Evolutionary conservation across 2,113 vertebrate species (phyloP).

Genomic region (Myrmecophaga tridactyla): DNA sequence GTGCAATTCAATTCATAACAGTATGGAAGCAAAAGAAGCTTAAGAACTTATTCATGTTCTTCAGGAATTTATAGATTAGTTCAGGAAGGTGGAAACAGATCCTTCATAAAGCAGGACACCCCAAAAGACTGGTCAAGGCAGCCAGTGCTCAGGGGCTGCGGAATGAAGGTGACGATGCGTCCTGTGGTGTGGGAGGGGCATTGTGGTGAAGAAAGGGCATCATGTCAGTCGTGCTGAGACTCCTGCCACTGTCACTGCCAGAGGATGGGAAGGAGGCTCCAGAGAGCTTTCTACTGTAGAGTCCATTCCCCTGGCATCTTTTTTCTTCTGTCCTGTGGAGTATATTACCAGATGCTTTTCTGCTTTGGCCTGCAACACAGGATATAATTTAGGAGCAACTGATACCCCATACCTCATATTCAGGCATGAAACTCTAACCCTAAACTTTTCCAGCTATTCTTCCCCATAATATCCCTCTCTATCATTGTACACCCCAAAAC

Average conservation of each 20-base stretch:
- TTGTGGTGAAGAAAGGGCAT: not conserved
- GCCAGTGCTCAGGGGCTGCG: not conserved
- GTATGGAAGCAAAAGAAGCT: not conserved
- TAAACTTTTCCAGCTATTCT: not conserved
- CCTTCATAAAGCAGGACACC: not conserved
- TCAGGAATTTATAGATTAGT: not conserved
- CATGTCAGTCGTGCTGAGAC: rapidly evolving
- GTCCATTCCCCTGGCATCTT: not conserved
- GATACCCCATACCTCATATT: not conserved
- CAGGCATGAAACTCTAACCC: not conserved
- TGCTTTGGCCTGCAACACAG: not conserved
- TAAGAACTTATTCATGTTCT: not conserved
- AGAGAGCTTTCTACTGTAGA: not conserved
- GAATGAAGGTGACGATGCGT: not conserved
- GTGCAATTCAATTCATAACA: too few relatives aligned
- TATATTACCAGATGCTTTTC: not conserved
- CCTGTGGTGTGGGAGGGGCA: not conserved
- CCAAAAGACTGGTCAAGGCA: not conserved
- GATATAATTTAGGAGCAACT: not conserved
- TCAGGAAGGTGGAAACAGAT: not conserved
- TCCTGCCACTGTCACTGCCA: not conserved
- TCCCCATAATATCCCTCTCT: not conserved
- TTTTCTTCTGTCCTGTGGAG: not conserved
- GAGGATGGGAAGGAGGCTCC: not conserved
- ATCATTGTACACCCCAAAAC: not conserved